These are phyloP conservation scores for Telmatochromis bifrenatus DNA, from an alignment of 2,113 vertebrate genomes.

Conservation along the genomic window DNA sequence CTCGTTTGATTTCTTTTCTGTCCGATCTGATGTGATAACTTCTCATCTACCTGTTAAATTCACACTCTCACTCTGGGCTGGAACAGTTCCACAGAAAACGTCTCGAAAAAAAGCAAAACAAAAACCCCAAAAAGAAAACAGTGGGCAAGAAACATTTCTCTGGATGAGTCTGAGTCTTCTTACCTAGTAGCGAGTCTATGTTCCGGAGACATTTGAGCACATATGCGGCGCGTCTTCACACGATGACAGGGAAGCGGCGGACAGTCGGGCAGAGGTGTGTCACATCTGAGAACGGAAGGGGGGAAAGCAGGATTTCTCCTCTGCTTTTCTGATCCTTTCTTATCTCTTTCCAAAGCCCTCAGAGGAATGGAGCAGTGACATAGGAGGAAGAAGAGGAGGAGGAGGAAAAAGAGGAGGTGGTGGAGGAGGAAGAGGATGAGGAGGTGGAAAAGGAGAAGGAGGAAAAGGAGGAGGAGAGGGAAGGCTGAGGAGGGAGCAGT, in stretches of 20 bases:
- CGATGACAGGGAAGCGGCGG: constrained; percentile 52
- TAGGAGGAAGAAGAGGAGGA: constrained; percentile 42
- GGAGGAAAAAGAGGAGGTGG: background rate
- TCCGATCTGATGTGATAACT: constrained; percentile 43
- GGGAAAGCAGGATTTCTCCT: constrained; percentile 38
- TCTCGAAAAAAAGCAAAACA: background rate
- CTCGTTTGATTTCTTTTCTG: background rate
- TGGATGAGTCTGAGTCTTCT: constrained; percentile 21
- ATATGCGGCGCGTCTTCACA: constrained; percentile 64
- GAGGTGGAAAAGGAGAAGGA: constrained; percentile 11
- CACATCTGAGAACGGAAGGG: constrained; percentile 42
- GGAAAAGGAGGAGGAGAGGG: constrained; percentile 54
- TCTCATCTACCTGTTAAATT: constrained; percentile 61
- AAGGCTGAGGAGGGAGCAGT: constrained; percentile 65
- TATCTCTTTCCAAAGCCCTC: constrained; percentile 60
- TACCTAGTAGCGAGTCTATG: constrained; percentile 70
- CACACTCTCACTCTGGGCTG: background rate
- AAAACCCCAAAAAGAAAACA: accelerated
- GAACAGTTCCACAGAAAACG: background rate
- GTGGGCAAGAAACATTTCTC: background rate
- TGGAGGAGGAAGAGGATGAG: background rate
- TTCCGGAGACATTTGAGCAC: constrained; percentile 71
- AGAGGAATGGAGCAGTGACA: constrained; percentile 45
- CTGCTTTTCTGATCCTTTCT: constrained; percentile 42
- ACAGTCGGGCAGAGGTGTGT: constrained; percentile 57